Base-by-base conservation (phyloP, 2,113 vertebrate species). In the Esox niger region DNA sequence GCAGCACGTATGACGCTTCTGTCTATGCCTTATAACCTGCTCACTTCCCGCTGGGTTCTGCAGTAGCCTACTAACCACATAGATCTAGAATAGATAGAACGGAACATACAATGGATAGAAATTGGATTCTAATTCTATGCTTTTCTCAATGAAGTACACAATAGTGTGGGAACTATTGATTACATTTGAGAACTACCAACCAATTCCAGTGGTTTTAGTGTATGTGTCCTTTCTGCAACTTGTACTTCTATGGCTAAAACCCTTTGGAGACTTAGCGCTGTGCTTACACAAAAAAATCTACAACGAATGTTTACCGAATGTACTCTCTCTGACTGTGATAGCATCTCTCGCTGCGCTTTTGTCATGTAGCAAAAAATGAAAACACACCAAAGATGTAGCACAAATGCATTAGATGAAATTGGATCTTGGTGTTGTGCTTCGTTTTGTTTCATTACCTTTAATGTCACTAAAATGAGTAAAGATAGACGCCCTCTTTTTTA, bases 301-400 rank as follows among this genome's bases (percentile, higher is more conserved):
- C 31, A 70, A 69, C 35, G 8, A 74, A 74, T 75, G 68, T 68
- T 64, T 64, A 67, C 68, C 52, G 73, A 82, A 79, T 82, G 76
- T 82, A 74, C 63, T 69, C 70, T 43, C 35, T 20, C 54, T 54
- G 33, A 20, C 31, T 20, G 20, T 3, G 8, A 61, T 11, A 10
- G 59, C n/a, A n/a, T 3, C 21, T 17, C 8, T 17, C 3, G 30
- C 15, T n/a, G 59, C 10, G 31, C 1, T 33, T 17, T 33, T 33
- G 1, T 17, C 26, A 33, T 31, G 20, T 61, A 23, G 59, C n/a
- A 61, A 33, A 21, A 20, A 20, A 17, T 54, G 0, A 29, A 27
- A 58, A 61, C 20, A 20, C 58, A 61, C 58, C 58, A 61, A 61
- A 61, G 58, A 61, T 61, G 73, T 73, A 73, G 69, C 69, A 32